Evolutionary conservation across 2,797 vertebrate genomes (phyloP), one percentile per base, ranked within the genome.

Genomic region (Thripadectes ignobilis): DNA sequence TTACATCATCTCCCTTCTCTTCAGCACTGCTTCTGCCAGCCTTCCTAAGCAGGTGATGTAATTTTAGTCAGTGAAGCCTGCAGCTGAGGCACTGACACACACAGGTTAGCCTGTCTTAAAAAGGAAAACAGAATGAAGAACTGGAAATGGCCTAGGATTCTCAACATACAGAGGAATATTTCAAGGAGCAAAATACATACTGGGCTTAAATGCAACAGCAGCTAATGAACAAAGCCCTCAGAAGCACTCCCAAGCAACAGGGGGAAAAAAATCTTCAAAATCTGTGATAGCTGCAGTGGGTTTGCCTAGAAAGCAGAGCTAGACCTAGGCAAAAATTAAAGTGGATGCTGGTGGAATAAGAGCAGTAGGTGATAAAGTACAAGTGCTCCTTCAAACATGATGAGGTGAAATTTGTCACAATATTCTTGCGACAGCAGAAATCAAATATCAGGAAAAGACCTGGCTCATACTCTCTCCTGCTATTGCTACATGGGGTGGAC

Each of bases 1-100:
- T 91, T 67, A 61, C 58, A 77, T 52, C 63, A 48, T 22, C 57
- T 93, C 41, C 39, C 54, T 77, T 79, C 68, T 66, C 66, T 74
- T 58, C 54, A 72, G 81, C 72, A 21, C 51, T 75, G 41, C 58
- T 74, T 77, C 81, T 91, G 68, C 72, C 59, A 79, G 75, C 65
- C 72, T 89, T 23, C 81, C 72, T n/a, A 71, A 88, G 84, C 68
- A 75, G 68, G 78, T 89, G 91, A 80, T 93, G 81, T 89, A 4
- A 83, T 85, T 79, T 65, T 62, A 89, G 68, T 77, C 81, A 93
- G 7, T 58, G 84, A 87, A 92, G 72, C 54, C 71, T 89, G 76
- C 77, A 89, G 92, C 82, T 68, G 8, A 58, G 59, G 59, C 77
- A 73, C 67, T 54, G 41, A 72, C 17, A 58, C 59, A 57, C 61